Base-by-base conservation (phyloP, 2,888 invertebrate genomes). In the Latheticus oryzae region DNA sequence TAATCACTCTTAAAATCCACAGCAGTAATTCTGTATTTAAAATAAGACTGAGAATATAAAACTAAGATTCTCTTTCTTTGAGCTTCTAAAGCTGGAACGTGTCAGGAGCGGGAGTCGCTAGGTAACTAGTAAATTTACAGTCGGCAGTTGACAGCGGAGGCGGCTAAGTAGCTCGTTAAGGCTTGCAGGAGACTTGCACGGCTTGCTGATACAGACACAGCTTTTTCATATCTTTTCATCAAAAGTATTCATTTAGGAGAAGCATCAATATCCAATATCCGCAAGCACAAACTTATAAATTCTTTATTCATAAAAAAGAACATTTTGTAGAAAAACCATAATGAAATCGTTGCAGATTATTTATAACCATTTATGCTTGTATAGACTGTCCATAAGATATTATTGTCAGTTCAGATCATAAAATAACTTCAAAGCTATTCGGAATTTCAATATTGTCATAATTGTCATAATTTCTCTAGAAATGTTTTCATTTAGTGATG, bases 91-190 rank as follows among this genome's bases (percentile, higher is more conserved):
- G 53, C 57, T 45, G 16, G 51, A 30, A 45, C 37, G 26, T 52
- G 52, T 43, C 47, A 26, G 30, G 45, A 38, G 52, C 43, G 52
- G 28, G 52, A 58, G 58, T 53, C 53, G 40, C 53, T 53, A 51
- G 24, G 47, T 68, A 67, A 64, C 67, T 68, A 64, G 64, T 65
- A 66, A 68, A 71, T 71, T 71, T 69, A 68, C 65, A 65, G 68
- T 63, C 62, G 62, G 61, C 65, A 62, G 64, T 66, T 66, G 69
- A 68, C 69, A 65, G 67, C 64, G 61, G 69, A 42, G 66, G 65
- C 65, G 69, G 67, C 67, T 71, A 72, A 72, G 68, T 72, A 71
- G 68, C 70, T 72, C 71, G 72, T 72, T 71, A 71, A 70, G 67
- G 67, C 66, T 67, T 64, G 66, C 70, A 50, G 62, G 58, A 61